Base-by-base conservation (phyloP, 1,140 invertebrate genomes). In the Drosophila ficusphila region DNA sequence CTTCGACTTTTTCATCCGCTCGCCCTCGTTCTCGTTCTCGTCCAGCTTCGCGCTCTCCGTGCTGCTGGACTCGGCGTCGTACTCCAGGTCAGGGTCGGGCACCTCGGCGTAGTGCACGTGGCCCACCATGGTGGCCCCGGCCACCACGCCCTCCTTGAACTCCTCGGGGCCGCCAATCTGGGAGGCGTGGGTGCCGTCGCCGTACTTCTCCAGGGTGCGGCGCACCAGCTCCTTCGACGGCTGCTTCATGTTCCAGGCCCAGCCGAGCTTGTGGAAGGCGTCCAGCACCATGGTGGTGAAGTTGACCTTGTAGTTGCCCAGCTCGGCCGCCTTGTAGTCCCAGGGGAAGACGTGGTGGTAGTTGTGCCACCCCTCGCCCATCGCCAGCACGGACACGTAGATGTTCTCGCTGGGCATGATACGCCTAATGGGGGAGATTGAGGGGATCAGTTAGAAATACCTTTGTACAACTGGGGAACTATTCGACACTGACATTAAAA, bases 271-370 rank as follows among this genome's bases (percentile, higher is more conserved):
- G 0, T 95, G 93, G 12, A 96, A 94, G 70, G 95, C 94, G 91
- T 98, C 96, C 78, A 97, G 95, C 89, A 95, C 94, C 79, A 91
- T 90, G 29, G 91, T 91, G 23, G 90, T 91, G 7, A 91, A 75
- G 65, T 91, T 91, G 9, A 91, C 75, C 1, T 48, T 47, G 48
- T 93, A 93, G 47, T 92, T 92, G 11, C 93, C 93, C 53, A 94
- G 81, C 76, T 97, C 96, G 39, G 94, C 94, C 29, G 95, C 93
- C 46, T 93, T 93, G 89, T 96, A 96, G 46, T 93, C 92, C 92
- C 95, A 96, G 0, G 97, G 97, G 91, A 98, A 98, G 0, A 95
- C 95, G 90, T 98, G 97, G 90, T 98, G 97, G 91, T 97, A 98
- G 92, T 98, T 98, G 91, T 98, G 97, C 94, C 96, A 97, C 12